Evolutionary conservation across 2,113 vertebrate genomes (phyloP).

Genomic region (Burhinus bistriatus): DNA sequence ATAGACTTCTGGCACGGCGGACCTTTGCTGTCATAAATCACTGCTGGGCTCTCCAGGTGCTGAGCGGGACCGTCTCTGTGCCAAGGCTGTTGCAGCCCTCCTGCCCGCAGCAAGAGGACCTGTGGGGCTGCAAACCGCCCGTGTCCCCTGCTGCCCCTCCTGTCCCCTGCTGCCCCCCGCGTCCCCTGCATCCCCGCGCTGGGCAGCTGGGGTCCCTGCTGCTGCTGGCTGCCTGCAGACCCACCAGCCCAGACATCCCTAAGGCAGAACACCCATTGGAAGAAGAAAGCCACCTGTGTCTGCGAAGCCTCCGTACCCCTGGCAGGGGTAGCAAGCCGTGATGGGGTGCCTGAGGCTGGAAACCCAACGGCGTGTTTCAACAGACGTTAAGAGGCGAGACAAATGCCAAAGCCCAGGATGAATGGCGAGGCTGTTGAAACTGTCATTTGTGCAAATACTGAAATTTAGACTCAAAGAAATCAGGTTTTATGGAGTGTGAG

Average conservation of each 20-base stretch:
- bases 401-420: background rate
- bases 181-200: background rate
- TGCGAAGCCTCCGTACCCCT: fast-evolving
- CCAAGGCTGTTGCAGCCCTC: background rate
- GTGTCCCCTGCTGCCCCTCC: fast-evolving
- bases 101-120: background rate
- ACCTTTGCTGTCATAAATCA: background rate
- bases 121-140: background rate
- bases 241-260: background rate
- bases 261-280: background rate
- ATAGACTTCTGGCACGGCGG: background rate
- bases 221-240: background rate
- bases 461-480: background rate
- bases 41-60: background rate
- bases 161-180: background rate
- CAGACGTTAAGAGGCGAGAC: background rate
- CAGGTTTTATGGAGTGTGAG: background rate
- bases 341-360: background rate
- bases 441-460: constrained; percentile 11
- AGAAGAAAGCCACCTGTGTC: background rate
- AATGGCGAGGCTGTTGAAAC: background rate
- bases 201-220: background rate
- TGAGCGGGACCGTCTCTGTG: background rate
- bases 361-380: background rate
- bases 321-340: background rate